Conservation (phyloP, 2,888 invertebrate genomes). For the Minunthozetes semirufus region DNA sequence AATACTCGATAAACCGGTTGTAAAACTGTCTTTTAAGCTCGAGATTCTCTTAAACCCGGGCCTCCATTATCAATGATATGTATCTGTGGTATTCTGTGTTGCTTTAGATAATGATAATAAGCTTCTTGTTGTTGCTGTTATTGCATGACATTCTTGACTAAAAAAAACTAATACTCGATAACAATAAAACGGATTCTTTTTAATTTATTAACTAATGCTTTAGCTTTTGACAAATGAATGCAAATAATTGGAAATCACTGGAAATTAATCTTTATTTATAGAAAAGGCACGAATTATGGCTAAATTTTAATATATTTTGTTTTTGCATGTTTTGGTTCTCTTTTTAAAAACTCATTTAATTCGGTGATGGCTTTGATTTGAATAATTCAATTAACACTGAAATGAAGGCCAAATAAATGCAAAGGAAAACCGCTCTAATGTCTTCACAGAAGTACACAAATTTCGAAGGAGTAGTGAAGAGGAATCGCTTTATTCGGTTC, state of each 20-base stretch:
- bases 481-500: slow-evolving; percentile 19
- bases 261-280: neutral
- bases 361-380: slow-evolving; percentile 6
- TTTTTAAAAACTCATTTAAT: neutral
- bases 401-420: neutral
- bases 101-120: too few species aligned
- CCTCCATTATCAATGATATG: too few species aligned
- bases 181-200: too few species aligned
- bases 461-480: slow-evolving; percentile 9
- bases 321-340: slow-evolving; percentile 19
- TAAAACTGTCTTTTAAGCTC: too few species aligned
- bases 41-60: too few species aligned
- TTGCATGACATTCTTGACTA: too few species aligned
- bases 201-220: too few species aligned
- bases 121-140: too few species aligned
- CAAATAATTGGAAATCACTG: neutral
- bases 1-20: too few species aligned
- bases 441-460: neutral
- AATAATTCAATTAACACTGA: neutral
- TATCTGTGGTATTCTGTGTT: too few species aligned
- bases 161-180: too few species aligned
- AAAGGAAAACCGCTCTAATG: slow-evolving; percentile 7
- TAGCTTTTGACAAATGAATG: too few species aligned
- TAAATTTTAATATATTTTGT: slow-evolving; percentile 6
- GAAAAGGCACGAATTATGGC: neutral